A percentile compares a stretch with the other conserved stretches of the same genome.
Conservation (phyloP, 1,140 invertebrate genomes). For the Paramacrobiotus metropolitanus region DNA sequence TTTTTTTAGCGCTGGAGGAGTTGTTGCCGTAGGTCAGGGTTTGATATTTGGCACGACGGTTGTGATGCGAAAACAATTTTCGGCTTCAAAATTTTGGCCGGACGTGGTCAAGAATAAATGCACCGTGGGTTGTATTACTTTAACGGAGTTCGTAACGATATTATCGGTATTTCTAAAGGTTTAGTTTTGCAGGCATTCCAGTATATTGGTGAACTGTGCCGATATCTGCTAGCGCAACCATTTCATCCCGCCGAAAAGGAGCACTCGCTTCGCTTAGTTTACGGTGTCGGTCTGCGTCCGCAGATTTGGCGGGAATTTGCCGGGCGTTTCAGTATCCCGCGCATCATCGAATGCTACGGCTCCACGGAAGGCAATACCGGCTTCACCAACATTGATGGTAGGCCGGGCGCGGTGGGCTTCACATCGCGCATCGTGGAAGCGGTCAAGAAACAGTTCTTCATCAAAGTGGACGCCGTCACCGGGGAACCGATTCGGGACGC, state of each 20-base stretch:
- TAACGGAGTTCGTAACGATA: conserved; percentile 2
- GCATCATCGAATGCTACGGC: conserved; percentile 82
- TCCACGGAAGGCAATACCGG: conserved; percentile 86
- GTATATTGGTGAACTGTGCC: conserved; percentile 96
- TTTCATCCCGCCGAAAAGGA: conserved; percentile 47
- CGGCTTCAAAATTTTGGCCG: conserved; percentile 76
- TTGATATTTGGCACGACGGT: conserved; percentile 58
- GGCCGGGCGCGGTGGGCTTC: conserved; percentile 33
- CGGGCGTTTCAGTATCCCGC: conserved; percentile 58
- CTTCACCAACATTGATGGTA: conserved; percentile 43
- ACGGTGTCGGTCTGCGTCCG: conserved; percentile 80
- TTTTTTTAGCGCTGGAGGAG: conserved; percentile 47
- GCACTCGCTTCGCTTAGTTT: conserved; percentile 62
- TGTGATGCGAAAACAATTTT: conserved; percentile 76
- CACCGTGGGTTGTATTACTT: conserved; percentile 42
- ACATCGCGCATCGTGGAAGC: conserved; percentile 46
- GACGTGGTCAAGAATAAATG: conserved; percentile 82
- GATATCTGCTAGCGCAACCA: conserved; percentile 73
- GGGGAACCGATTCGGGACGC: conserved; percentile 54
- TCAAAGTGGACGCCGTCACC: conserved; percentile 42
- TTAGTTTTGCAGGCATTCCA: conserved; percentile 48
- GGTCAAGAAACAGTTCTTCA: background rate
- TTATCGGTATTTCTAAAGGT: background rate
- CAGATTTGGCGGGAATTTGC: conserved; percentile 88
- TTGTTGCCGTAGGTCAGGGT: conserved; percentile 54